A percentile compares a stretch with the other conserved stretches of the same genome.
phyloP scores from a whole-genome alignment of 2,797 vertebrate species.

The Sebastes glaucus region DNA sequence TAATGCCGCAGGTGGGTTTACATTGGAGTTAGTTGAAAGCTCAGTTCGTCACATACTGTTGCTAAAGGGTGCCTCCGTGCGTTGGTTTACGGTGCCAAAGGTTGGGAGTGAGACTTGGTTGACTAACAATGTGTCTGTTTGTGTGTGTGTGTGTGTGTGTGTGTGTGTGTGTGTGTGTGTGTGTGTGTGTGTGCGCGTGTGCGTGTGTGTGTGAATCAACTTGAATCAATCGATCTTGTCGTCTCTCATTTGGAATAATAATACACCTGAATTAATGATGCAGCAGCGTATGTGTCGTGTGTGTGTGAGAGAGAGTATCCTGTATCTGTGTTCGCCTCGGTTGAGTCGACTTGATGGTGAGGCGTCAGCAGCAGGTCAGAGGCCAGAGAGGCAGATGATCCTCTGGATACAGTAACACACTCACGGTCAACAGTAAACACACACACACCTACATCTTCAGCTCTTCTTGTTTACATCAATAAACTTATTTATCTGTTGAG shows the following conservation, averaged over 20 bases:
- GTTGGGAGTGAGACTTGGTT: too few species aligned
- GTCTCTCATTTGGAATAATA: constrained; percentile 8
- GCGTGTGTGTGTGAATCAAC: not conserved
- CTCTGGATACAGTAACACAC: constrained; percentile 1
- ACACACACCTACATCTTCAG: not conserved
- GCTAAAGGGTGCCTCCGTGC: too few species aligned
- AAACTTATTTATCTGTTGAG: not conserved
- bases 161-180: not conserved
- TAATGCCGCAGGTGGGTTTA: too few species aligned
- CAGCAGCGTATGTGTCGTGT: not conserved
- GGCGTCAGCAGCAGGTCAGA: constrained; percentile 13
- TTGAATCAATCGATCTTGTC: not conserved
- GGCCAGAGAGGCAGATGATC: constrained; percentile 5
- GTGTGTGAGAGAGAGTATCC: not conserved
- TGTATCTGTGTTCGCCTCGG: not conserved
- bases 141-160: too few species aligned
- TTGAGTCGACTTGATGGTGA: not conserved
- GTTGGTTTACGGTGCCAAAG: too few species aligned
- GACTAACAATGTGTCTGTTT: too few species aligned
- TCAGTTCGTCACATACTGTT: too few species aligned
- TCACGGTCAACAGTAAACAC: not conserved
- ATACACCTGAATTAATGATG: constrained; percentile 11
- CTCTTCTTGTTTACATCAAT: not conserved
- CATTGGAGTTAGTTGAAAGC: too few species aligned
- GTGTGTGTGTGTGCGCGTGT: not conserved